Base-by-base conservation (phyloP, 2,797 vertebrate genomes). In the Ceryle rudis region DNA sequence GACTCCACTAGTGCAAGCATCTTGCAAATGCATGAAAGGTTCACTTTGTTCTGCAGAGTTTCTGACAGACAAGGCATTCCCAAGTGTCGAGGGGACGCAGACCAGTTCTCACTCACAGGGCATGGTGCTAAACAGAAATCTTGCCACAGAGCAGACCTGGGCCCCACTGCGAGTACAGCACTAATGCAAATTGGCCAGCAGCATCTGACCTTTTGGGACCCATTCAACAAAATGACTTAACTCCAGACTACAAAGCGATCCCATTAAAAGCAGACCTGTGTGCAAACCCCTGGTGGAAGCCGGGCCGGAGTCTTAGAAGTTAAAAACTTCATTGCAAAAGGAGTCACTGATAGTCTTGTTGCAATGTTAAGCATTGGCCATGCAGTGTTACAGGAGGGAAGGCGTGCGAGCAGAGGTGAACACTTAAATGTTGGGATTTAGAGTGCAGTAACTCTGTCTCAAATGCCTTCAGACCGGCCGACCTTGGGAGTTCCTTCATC, bases 351-450 rank as follows among this genome's bases (percentile, higher is more conserved):
- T 3, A 20, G 29, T 23, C 51, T 54, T 28, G 55, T 16, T 16
- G 0, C 8, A 57, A 58, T 14, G 20, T 37, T 47, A 14, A 62
- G 57, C 5, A 1, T 10, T 0, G 0, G 21, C 58, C 22, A 1
- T 4, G 33, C 13, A 3, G 39, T 1, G 9, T 49, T 47, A 11
- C n/a, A 19, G 41, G n/a, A 85, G 42, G 20, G 69, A 41, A 61
- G 23, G 46, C 0, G 3, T 5, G 2, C 22, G 57, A 72, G 64
- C 62, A 33, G 58, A 75, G 35, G 14, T 13, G 35, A 84, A 44
- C n/a, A 5, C 28, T 23, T 37, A 29, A 74, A n/a, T 4, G 5
- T 1, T 35, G 64, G 46, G 75, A 57, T 87, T 67, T 12, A 55
- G 60, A 31, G 26, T 1, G 8, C 6, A 4, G 58, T 13, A 47